A percentile compares a stretch with the other conserved stretches of the same genome.
Evolutionary conservation across 2,113 vertebrate genomes (phyloP).

Genomic region (Polypterus bichir): DNA sequence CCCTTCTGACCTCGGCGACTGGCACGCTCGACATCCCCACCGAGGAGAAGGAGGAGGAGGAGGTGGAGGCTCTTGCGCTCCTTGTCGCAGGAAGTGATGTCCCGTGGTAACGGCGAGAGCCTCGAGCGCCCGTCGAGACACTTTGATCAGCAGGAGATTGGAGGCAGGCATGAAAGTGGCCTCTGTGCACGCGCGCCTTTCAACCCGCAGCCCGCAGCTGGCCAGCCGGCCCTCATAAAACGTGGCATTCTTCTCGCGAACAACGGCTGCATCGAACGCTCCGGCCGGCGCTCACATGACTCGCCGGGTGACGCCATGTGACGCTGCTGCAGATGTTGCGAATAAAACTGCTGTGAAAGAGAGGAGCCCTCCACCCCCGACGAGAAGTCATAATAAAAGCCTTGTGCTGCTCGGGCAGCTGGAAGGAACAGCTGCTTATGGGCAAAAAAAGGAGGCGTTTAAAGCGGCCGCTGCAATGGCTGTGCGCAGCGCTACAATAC

Average conservation of each 20-base stretch:
- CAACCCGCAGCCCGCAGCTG: slow-evolving; percentile 38
- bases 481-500: too few species aligned
- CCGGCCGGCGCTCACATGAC: slow-evolving; percentile 38
- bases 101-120: neutral
- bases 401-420: slow-evolving; percentile 48
- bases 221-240: slow-evolving; percentile 35
- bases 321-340: slow-evolving; percentile 49
- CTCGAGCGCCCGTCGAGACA: neutral
- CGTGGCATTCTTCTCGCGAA: slow-evolving; percentile 36
- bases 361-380: too few species aligned
- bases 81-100: neutral
- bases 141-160: neutral
- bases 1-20: too few species aligned
- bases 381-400: slow-evolving; percentile 46
- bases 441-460: slow-evolving; percentile 34
- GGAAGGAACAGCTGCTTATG: slow-evolving; percentile 46
- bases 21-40: too few species aligned
- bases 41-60: too few species aligned
- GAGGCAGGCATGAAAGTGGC: slow-evolving; percentile 1
- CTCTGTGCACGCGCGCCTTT: slow-evolving; percentile 2
- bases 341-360: slow-evolving; percentile 23
- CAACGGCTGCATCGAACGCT: slow-evolving; percentile 32
- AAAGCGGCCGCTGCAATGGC: neutral
- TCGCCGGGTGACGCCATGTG: slow-evolving; percentile 33
- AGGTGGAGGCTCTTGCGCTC: too few species aligned